Base-by-base conservation (phyloP, 1,140 invertebrate genomes). In the Drosophila pandora region DNA sequence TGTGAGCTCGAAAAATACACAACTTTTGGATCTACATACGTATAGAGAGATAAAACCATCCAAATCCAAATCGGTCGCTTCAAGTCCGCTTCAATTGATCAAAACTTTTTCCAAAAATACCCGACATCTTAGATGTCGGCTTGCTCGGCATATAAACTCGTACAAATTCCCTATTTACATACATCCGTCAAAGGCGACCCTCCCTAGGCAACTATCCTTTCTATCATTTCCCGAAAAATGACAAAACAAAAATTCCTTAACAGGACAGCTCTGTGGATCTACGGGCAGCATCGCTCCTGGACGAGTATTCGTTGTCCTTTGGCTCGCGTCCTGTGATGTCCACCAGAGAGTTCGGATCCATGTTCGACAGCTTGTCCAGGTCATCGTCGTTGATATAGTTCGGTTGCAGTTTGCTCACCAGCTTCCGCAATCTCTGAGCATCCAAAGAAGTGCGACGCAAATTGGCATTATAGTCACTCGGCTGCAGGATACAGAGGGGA, bases 271-370 rank as follows among this genome's bases (percentile, higher is more conserved):
- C 83, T 13, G 83, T 88, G 8, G 83, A 88, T 34, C 58, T 43
- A 8, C 63, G 63, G 0, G 65, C 43, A n/a, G 81, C 23, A 39
- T 85, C 81, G 39, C 81, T 85, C 3, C 79, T 59, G 17, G 69
- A 30, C 48, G 71, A 87, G 37, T 88, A 83, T 12, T 88, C 83
- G 60, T 28, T 79, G 25, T 96, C 96, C 84, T 96, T 92, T 85
- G 96, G 96, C 88, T 94, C 95, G 84, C 94, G 95, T 78, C 96
- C 96, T 39, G 95, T 95, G 79, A 96, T 95, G 85, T 97, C 96
- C 45, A 94, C 94, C 71, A 97, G 92, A 62, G 95, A 96, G 57
- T 97, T 95, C 12, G 96, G 96, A 92, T 97, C 95, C 96, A 97
- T 97, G 82, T 97, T 96, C 61, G 95, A 96, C 9, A 97, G 92